Base-by-base conservation (phyloP, 2,113 vertebrate genomes). In the Paralichthys olivaceus region DNA sequence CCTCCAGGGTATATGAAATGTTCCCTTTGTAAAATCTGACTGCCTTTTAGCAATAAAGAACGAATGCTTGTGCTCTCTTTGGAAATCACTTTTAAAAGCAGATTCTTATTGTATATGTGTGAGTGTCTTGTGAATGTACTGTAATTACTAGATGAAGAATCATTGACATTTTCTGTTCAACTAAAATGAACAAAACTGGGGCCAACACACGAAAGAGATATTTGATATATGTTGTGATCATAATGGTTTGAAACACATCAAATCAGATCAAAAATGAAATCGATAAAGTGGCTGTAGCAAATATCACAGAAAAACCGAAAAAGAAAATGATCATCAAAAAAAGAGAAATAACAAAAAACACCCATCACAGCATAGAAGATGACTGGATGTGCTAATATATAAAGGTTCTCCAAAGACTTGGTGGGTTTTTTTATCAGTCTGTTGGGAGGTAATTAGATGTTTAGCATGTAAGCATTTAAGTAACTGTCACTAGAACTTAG, bases 81-180 rank as follows among this genome's bases (percentile, higher is more conserved):
- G 12, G 20, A 63, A 34, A 63, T 22, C 2, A 17, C n/a, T 55
- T 69, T 55, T 34, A 32, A 67, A 51, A 25, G 7, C 29, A 55
- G 14, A 43, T 54, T 34, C 15, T 62, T 1, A n/a, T n/a, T n/a
- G n/a, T n/a, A n/a, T n/a, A 32, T 40, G 64, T 2, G 4, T 54
- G n/a, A 22, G 43, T 23, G 71, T 64, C 22, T 34, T 55, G 26
- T 12, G 34, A 58, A 28, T 71, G 54, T 63, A 76, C 73, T 70
- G n/a, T 72, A 56, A 81, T 79, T 54, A 54, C 55, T 5, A 56
- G n/a, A 47, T 20, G 66, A 32, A 32, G 12, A 32, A 69, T 53
- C 37, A 37, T 80, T 80, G 68, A 64, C 28, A 77, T 71, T 56
- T 73, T 37, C 25, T 60, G 26, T 69, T 72, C 14, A 63, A 59